Conservation (phyloP, 2,113 vertebrate genomes). For the Micromys minutus region DNA sequence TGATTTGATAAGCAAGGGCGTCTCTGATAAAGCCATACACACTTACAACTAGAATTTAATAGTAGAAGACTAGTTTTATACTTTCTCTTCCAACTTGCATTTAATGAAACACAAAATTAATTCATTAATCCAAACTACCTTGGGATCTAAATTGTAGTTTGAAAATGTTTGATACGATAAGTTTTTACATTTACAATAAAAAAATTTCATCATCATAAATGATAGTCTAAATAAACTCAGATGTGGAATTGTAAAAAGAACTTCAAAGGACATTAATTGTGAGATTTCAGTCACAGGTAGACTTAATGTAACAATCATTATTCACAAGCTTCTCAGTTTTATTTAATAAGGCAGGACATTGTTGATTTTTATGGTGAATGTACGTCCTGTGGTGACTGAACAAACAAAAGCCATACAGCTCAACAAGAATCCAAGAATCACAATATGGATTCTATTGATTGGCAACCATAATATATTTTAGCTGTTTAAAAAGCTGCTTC, state of each 20-base stretch:
- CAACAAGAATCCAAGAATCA: constrained; percentile 24
- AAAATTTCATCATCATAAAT: neutral
- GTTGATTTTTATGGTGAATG: constrained; percentile 51
- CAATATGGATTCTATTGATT: constrained; percentile 49
- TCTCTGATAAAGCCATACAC: neutral
- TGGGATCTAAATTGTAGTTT: neutral
- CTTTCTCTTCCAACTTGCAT: neutral
- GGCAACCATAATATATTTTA: constrained; percentile 36
- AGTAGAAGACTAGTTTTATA: neutral
- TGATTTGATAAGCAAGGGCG: neutral
- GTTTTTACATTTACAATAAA: neutral
- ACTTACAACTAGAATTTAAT: neutral
- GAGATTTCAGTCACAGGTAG: neutral
- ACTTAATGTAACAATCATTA: constrained; percentile 14
- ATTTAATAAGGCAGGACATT: constrained; percentile 54
- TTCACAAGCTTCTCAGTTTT: neutral
- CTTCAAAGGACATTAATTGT: constrained; percentile 35
- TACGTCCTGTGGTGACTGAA: neutral
- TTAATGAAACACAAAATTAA: neutral
- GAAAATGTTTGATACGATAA: neutral
- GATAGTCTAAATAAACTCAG: neutral
- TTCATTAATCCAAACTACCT: constrained; percentile 12
- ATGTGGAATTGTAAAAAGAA: neutral
- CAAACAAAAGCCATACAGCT: constrained; percentile 62
- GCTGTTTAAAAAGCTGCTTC: constrained; percentile 28